Base-by-base conservation (phyloP, 2,888 invertebrate genomes). In the Phrixothrix hirtus region DNA sequence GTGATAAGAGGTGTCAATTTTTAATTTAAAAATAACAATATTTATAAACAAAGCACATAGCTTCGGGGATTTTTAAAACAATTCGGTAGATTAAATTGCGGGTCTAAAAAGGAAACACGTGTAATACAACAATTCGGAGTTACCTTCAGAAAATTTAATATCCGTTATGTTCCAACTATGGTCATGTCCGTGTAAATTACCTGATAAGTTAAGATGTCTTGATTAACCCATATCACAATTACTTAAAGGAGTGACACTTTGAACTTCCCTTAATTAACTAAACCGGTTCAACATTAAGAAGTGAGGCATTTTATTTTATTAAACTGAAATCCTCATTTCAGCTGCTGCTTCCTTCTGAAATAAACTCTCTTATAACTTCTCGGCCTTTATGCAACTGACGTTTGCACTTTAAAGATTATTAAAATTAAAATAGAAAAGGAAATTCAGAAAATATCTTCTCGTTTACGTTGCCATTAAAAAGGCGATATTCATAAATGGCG, bases 141-240 rank as follows among this genome's bases (percentile, higher is more conserved):
- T 25, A 38, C 26, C 27, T 6, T 12, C n/a, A 12, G 5, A 10
- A 15, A 38, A 38, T 38, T 38, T 27, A 38, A 38, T 38, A n/a
- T 38, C 27, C 27, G 27, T n/a, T 5, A n/a, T n/a, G n/a, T 38
- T 21, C 21, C 4, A 7, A 21, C 36, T 13, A 16, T 26, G 26
- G 38, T 13, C 15, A 21, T 21, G 3, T 3, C 3, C 26, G 38
- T 38, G 27, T 38, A 38, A 27, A 27, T 38, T 38, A 13, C 27
- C 5, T 25, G 27, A 38, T 27, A 38, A 38, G 38, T 15, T 38
- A 13, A 38, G 25, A 27, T 27, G 26, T 27, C 7, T 21, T 21
- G 21, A 38, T 38, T 38, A 38, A 38, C 38, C 38, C 38, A 1
- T 25, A 38, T 15, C 27, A 38, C 38, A 38, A 38, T 38, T 38